Evolutionary conservation across 2,113 vertebrate species (phyloP).

Genomic region (Microcebus tavaratra): DNA sequence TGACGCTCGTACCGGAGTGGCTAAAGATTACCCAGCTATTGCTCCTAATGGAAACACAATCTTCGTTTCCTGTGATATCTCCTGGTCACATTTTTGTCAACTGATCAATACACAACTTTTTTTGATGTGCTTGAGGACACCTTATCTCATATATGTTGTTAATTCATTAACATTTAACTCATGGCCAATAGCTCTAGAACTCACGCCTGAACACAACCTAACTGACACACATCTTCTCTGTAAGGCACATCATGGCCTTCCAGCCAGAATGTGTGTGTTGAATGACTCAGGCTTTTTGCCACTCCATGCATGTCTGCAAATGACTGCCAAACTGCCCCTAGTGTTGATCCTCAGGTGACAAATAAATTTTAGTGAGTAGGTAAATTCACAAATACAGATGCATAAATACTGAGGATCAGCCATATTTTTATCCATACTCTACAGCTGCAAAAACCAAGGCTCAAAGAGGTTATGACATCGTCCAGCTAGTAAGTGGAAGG

Average conservation of each 20-base stretch:
- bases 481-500: not conserved
- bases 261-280: not conserved
- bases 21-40: not conserved
- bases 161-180: not conserved
- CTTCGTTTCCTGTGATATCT: not conserved
- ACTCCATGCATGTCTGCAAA: not conserved
- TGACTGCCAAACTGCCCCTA: not conserved
- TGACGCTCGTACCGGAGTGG: too few species aligned
- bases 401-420: not conserved
- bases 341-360: not conserved
- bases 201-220: not conserved
- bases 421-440: not conserved
- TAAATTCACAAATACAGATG: not conserved
- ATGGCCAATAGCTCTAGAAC: too few species aligned
- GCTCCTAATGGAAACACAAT: too few species aligned
- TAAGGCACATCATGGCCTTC: not conserved
- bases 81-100: not conserved
- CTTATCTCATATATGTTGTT: too few species aligned
- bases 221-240: not conserved
- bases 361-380: not conserved
- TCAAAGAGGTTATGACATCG: not conserved
- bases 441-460: not conserved
- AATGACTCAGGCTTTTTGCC: accelerated
- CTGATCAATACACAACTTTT: too few species aligned
- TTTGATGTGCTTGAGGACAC: not conserved